phyloP scores from a whole-genome alignment of 2,797 vertebrate species.

The Epinephelus coioides region DNA sequence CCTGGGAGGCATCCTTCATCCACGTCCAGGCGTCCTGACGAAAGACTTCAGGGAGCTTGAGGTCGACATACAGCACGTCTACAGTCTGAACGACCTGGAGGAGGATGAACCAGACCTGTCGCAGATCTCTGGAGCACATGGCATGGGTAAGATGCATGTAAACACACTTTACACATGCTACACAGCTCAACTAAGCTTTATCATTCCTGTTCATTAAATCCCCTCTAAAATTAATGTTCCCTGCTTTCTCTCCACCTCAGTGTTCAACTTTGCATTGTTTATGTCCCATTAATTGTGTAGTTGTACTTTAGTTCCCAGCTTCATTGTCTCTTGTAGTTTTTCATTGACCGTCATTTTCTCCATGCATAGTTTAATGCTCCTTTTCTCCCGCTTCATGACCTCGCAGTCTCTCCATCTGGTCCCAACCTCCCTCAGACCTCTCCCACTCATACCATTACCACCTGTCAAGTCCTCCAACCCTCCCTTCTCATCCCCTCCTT shows the following conservation, averaged over 20 bases:
- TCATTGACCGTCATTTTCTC: slow-evolving; percentile 19
- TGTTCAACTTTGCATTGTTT: background rate
- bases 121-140: slow-evolving; percentile 70
- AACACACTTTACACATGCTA: background rate
- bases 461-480: slow-evolving; percentile 88
- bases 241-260: background rate
- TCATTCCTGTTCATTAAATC: background rate
- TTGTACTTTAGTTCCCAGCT: background rate
- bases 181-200: background rate
- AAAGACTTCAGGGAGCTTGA: slow-evolving; percentile 93
- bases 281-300: background rate
- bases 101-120: slow-evolving; percentile 90
- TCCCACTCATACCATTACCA: slow-evolving; percentile 90
- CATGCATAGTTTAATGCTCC: slow-evolving; percentile 66
- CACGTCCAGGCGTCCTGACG: slow-evolving; percentile 89
- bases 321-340: slow-evolving; percentile 10
- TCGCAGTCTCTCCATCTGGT: slow-evolving; percentile 83
- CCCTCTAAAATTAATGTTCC: background rate
- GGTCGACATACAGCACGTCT: slow-evolving; percentile 89
- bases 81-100: slow-evolving; percentile 91
- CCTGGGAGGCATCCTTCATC: slow-evolving; percentile 88
- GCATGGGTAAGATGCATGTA: slow-evolving; percentile 80
- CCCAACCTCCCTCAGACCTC: slow-evolving; percentile 88
- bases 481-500: slow-evolving; percentile 83
- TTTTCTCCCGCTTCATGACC: slow-evolving; percentile 75